Base-by-base conservation (phyloP, 2,888 invertebrate genomes). In the Coenonympha glycerion region DNA sequence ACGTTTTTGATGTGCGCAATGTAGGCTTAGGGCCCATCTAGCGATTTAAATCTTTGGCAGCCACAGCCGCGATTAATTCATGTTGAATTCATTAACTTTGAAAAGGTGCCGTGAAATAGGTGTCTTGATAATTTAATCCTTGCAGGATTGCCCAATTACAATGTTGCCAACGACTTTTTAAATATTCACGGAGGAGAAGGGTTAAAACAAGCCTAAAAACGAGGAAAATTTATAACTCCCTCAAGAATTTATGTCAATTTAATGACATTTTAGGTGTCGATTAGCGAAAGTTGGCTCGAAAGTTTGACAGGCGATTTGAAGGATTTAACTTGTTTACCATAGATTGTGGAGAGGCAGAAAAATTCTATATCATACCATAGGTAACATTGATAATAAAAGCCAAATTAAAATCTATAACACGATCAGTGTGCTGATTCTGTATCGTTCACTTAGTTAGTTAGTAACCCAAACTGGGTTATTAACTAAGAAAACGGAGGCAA, bases 121-220 rank as follows among this genome's bases (percentile, higher is more conserved):
- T 86, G 86, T 84, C 87, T 86, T 87, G 83, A 87, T 86, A 86
- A 86, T 87, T 86, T 87, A 87, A 87, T 87, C 86, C 84, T 76
- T 73, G 66, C 80, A 70, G 77, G 81, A 79, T 83, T 79, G 80
- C 76, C 83, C 87, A 85, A 86, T 86, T 86, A 86, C 80, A 82
- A 78, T 79, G 78, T 83, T 82, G 72, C 76, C 81, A 81, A 85
- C 83, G 85, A 86, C 82, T 86, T 86, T 87, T 86, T 86, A 87
- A 86, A 87, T 87, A 87, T 86, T 85, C 82, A 81, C 62, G 50
- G 57, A 68, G 65, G 68, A 62, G 68, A 79, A 79, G 84, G 84
- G 80, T 80, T 81, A 69, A 70, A 78, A 73, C 71, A 69, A 67
- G 72, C 74, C 75, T 71, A 77, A 82, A 82, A 84, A 82, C 76